Base-by-base conservation (phyloP, 2,888 invertebrate species). In the Asteroscopus sphinx region DNA sequence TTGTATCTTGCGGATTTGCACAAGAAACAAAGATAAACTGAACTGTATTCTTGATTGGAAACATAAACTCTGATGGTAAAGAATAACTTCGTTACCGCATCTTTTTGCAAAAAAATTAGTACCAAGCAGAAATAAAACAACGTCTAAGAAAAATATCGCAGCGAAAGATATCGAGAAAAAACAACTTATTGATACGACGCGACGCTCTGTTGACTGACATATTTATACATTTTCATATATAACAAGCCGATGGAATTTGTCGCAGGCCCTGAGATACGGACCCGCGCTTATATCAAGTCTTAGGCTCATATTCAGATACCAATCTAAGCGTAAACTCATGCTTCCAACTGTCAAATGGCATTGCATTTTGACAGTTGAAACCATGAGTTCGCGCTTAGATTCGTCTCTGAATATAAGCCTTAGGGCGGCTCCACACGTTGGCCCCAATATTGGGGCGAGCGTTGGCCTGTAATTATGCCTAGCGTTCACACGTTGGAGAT, bases 221-320 rank as follows among this genome's bases (percentile, higher is more conserved):
- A 78, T 80, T 79, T 79, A 79, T 79, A 76, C 67, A 71, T 76
- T 76, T 69, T 77, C 65, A 71, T 77, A 69, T 64, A 69, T 64
- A 68, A 51, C 33, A 40, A 56, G 54, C 66, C 70, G 77, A 74
- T 80, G 62, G 75, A 74, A 73, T 75, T 68, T 54, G 66, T 66
- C 60, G 67, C 69, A 63, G 66, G 60, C 42, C 60, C 57, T 60
- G 71, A 63, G 61, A 52, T 65, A 65, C 64, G 54, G 47, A 54
- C 56, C 41, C 42, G 54, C 54, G 62, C 17, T 59, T 61, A 46
- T 64, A 58, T 67, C 57, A 48, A n/a, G n/a, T n/a, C n/a, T n/a
- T n/a, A n/a, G n/a, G n/a, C n/a, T n/a, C n/a, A n/a, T n/a, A n/a
- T n/a, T n/a, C n/a, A n/a, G n/a, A n/a, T n/a, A n/a, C n/a, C n/a